A percentile compares a stretch with the other conserved stretches of the same genome.
Conservation (phyloP, 2,797 vertebrate species). For the Liasis olivaceus region DNA sequence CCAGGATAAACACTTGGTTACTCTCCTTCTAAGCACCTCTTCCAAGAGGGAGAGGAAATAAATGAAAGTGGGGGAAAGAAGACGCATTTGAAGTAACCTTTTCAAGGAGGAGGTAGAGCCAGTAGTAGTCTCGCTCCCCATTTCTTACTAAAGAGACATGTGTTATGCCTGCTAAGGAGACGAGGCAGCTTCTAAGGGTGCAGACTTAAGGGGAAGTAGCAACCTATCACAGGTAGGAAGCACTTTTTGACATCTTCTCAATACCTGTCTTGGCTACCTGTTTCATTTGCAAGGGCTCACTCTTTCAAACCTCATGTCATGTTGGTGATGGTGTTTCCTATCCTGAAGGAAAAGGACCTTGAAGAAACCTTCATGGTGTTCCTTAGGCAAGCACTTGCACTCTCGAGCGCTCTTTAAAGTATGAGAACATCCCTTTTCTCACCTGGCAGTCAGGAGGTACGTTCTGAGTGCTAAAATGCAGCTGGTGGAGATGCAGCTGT, state of each 20-base stretch:
- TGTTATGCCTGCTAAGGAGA: conserved; percentile 58
- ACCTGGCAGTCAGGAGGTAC: conserved; percentile 51
- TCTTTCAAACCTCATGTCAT: conserved; percentile 65
- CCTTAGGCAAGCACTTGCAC: conserved; percentile 54
- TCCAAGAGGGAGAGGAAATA: conserved; percentile 63
- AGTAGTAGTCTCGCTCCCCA: conserved; percentile 33
- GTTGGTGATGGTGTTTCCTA: conserved; percentile 5
- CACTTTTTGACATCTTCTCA: conserved; percentile 63
- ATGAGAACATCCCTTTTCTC: conserved; percentile 45
- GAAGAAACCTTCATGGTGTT: conserved; percentile 76
- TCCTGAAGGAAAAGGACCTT: neutral
- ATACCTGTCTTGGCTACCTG: conserved; percentile 66
- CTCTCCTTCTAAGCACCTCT: conserved; percentile 68
- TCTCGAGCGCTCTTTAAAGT: conserved; percentile 45
- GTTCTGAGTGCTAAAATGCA: conserved; percentile 56
- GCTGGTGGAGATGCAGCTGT: conserved; percentile 68
- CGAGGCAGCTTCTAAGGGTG: conserved; percentile 64
- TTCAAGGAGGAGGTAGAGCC: conserved; percentile 59
- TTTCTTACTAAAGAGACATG: conserved; percentile 55
- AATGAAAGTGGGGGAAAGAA: conserved; percentile 45
- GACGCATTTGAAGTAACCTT: conserved; percentile 58
- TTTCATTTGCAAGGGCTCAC: conserved; percentile 62
- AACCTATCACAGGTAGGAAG: conserved; percentile 71
- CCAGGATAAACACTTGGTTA: conserved; percentile 69
- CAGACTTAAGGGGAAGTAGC: conserved; percentile 68